Percentiles rank a stretch among this genome's conserved stretches.
These are phyloP conservation scores for Upupa epops DNA, from an alignment of 2,113 vertebrate genomes.

Conservation along the genomic window DNA sequence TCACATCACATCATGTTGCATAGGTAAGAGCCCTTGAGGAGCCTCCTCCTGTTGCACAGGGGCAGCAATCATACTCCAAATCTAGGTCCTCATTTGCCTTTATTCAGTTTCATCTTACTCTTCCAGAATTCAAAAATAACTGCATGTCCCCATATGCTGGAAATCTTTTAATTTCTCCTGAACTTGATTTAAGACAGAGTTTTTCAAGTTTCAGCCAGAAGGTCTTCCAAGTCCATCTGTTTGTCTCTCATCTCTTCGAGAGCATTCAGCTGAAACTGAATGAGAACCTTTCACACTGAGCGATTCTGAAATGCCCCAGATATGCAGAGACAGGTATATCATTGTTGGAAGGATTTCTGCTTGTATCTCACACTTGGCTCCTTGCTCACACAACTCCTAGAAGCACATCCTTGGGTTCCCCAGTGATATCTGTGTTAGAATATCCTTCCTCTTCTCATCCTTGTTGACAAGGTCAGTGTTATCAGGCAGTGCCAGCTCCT, in stretches of 20 bases:
- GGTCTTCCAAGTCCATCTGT: neutral
- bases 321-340: neutral
- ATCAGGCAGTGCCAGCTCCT: neutral
- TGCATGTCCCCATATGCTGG: neutral
- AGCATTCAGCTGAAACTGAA: neutral
- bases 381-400: neutral
- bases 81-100: neutral
- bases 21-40: constrained; percentile 19
- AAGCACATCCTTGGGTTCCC: neutral
- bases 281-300: neutral
- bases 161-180: neutral
- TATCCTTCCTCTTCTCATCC: neutral
- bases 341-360: neutral
- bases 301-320: neutral
- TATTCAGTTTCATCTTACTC: neutral
- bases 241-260: neutral
- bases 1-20: neutral
- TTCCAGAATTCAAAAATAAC: neutral
- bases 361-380: neutral
- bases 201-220: neutral
- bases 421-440: neutral
- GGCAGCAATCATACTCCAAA: constrained; percentile 18
- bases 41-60: neutral
- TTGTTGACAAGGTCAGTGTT: accelerated
- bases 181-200: neutral